Base-by-base conservation (phyloP, 2,888 invertebrate species). In the Toxonevra muliebris region DNA sequence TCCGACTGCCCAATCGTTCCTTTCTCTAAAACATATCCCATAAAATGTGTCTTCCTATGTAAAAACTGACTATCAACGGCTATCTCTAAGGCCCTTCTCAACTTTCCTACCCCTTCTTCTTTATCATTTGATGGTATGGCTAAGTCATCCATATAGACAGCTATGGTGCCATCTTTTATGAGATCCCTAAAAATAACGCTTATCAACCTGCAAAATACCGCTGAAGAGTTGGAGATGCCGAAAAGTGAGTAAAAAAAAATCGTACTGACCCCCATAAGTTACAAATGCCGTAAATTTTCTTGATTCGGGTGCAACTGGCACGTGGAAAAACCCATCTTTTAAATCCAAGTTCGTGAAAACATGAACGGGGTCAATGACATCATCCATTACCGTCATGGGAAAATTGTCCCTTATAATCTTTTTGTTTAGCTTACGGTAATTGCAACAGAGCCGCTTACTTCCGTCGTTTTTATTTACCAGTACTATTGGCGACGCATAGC, bases 401-500 rank as follows among this genome's bases (percentile, higher is more conserved):
- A 71, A 71, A 59, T 69, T 69, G 45, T 66, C 66, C 0, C 69
- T 65, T 11, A 71, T 41, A 17, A 69, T 64, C 30, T 66, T 65
- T 43, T 57, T 57, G 30, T 71, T 68, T 10, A 70, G 17, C 41
- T 63, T 60, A 0, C 67, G 59, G 19, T 64, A 68, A 17, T 69
- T 69, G 40, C 69, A 69, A 20, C 69, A 71, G 3, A 69, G n/a
- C n/a, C n/a, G n/a, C n/a, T n/a, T n/a, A n/a, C n/a, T n/a, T n/a
- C n/a, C n/a, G n/a, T n/a, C n/a, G 13, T 69, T 69, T 45, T 69
- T 69, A 13, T 15, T 54, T 10, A 63, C 69, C 11, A 71, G 54
- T 10, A 74, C 74, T 8, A 74, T 70, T 12, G 75, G 73, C 11
- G 72, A 66, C 1, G 80, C 76, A 62, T 79, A 84, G 11, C 81